A percentile compares a stretch with the other conserved stretches of the same genome.
Evolutionary conservation across 2,113 vertebrate genomes (phyloP).

Genomic region (Climacteris rufus): DNA sequence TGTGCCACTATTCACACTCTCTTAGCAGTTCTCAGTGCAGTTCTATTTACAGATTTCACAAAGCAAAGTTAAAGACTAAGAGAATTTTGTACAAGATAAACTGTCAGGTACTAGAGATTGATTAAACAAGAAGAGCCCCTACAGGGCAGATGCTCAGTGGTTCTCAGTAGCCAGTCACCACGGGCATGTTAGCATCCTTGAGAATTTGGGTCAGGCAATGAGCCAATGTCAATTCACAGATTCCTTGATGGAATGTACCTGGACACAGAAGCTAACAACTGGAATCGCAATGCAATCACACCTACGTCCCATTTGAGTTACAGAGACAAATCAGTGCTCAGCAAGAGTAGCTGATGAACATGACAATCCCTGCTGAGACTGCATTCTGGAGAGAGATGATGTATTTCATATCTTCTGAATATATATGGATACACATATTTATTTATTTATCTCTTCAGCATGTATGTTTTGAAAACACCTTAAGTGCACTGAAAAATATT

Average conservation of each 20-base stretch:
- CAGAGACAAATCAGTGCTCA: not conserved
- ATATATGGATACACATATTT: not conserved
- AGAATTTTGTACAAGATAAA: not conserved
- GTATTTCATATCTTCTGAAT: not conserved
- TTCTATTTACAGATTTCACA: not conserved
- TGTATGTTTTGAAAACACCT: not conserved
- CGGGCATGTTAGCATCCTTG: not conserved
- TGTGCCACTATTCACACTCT: not conserved
- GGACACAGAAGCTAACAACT: not conserved
- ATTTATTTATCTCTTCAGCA: not conserved
- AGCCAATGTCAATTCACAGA: not conserved
- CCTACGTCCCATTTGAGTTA: not conserved
- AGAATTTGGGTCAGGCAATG: not conserved
- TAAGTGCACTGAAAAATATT: not conserved
- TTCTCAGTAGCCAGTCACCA: not conserved
- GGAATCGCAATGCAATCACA: not conserved
- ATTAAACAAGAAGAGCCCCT: not conserved
- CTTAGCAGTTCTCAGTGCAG: not conserved
- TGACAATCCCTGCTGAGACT: not conserved
- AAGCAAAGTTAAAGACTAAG: not conserved
- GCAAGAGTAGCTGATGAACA: not conserved
- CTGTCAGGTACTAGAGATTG: not conserved
- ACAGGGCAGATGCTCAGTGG: not conserved
- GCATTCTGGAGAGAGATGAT: not conserved
- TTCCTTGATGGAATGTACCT: not conserved